Conservation (phyloP, 2,888 invertebrate species). For the Oscheius onirici region DNA sequence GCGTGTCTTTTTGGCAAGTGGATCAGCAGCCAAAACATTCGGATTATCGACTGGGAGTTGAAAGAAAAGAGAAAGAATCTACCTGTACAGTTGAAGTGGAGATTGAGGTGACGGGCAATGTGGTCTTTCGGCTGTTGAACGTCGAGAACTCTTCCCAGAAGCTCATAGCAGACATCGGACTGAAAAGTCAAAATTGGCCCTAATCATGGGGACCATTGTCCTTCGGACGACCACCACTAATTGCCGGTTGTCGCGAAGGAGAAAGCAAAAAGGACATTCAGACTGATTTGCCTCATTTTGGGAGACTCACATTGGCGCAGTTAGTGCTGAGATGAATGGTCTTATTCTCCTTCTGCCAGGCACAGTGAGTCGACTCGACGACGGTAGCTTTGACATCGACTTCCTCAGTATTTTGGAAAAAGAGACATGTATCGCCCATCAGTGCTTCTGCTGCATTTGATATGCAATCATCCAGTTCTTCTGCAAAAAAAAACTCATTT, state of each 20-base stretch:
- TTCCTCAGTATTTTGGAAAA: conserved; percentile 18
- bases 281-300: neutral
- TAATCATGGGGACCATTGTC: conserved; percentile 8
- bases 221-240: neutral
- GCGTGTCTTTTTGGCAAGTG: conserved; percentile 2
- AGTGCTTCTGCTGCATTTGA: conserved; percentile 31
- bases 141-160: conserved; percentile 31
- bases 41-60: too few species aligned
- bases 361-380: conserved; percentile 36
- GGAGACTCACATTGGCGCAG: conserved; percentile 27
- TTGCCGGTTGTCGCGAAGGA: conserved; percentile 29
- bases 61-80: too few species aligned
- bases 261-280: neutral
- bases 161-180: conserved; percentile 36
- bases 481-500: conserved; percentile 22
- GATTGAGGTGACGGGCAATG: conserved; percentile 34
- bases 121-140: conserved; percentile 32
- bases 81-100: conserved; percentile 37
- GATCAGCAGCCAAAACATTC: neutral
- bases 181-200: conserved; percentile 3
- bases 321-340: conserved; percentile 34
- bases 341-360: conserved; percentile 35
- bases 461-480: conserved; percentile 32
- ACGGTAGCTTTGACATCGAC: conserved; percentile 18
- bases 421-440: conserved; percentile 35